phyloP scores from a whole-genome alignment of 2,797 vertebrate genomes.

The Loriculus beryllinus region DNA sequence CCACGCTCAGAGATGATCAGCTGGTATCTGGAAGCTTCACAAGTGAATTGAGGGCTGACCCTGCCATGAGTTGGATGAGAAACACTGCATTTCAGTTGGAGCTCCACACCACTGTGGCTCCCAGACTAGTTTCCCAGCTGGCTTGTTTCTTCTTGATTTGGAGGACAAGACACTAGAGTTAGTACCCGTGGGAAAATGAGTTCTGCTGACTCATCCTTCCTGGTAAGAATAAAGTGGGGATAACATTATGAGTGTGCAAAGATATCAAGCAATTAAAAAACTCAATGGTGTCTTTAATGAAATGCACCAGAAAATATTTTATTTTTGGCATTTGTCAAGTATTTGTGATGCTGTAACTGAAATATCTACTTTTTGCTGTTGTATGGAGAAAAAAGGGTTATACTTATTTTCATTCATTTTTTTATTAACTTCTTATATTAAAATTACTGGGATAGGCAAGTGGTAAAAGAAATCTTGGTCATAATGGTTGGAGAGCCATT shows the following conservation, averaged over 20 bases:
- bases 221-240: background rate
- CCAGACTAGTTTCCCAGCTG: background rate
- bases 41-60: background rate
- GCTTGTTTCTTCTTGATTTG: background rate
- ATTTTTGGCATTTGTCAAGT: background rate
- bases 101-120: background rate
- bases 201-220: background rate
- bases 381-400: background rate
- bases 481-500: background rate
- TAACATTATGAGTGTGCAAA: background rate
- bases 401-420: background rate
- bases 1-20: background rate
- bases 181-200: background rate
- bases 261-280: background rate
- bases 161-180: background rate
- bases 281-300: fast-evolving
- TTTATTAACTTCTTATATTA: background rate
- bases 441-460: background rate
- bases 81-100: background rate
- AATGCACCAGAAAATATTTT: background rate
- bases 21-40: background rate
- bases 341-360: background rate
- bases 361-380: background rate
- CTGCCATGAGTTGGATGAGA: background rate
- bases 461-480: background rate